Conservation (phyloP, 2,888 invertebrate genomes). For the Tuberolachnus salignus region DNA sequence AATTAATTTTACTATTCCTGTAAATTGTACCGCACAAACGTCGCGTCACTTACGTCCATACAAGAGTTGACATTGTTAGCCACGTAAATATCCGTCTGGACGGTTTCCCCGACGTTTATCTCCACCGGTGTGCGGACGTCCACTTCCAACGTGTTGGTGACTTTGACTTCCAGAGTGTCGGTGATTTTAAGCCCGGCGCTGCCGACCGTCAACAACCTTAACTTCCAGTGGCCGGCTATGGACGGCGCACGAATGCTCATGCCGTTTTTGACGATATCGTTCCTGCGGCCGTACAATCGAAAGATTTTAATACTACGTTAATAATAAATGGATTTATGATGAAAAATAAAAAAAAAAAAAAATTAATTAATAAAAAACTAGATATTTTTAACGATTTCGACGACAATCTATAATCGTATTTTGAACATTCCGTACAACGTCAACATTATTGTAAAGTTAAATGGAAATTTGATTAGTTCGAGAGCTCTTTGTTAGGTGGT, state of each 20-base stretch:
- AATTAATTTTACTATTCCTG: neutral
- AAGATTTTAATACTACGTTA: too few relatives aligned
- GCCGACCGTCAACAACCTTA: conserved; percentile 68
- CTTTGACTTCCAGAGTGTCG: conserved; percentile 68
- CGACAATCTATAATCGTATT: neutral
- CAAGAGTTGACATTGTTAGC: conserved; percentile 73
- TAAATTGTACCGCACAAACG: too few relatives aligned
- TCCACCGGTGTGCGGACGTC: conserved; percentile 70
- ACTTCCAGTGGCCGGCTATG: conserved; percentile 71
- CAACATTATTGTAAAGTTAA: too few relatives aligned
- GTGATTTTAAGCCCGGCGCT: conserved; percentile 65
- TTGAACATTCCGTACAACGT: neutral
- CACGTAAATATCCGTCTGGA: conserved; percentile 74
- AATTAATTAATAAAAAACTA: too few relatives aligned
- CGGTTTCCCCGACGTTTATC: conserved; percentile 70
- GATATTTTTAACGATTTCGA: too few relatives aligned
- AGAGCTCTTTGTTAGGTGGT: too few relatives aligned
- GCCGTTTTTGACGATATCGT: conserved; percentile 51
- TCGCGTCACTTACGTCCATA: conserved; percentile 68
- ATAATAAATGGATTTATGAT: too few relatives aligned
- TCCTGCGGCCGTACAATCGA: conserved; percentile 18
- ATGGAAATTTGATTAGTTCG: too few relatives aligned
- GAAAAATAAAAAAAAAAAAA: too few relatives aligned
- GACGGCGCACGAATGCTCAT: conserved; percentile 65
- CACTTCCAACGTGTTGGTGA: conserved; percentile 70